Evolutionary conservation across 2,888 invertebrate genomes (phyloP).

Genomic region (Microplitis deprimator): DNA sequence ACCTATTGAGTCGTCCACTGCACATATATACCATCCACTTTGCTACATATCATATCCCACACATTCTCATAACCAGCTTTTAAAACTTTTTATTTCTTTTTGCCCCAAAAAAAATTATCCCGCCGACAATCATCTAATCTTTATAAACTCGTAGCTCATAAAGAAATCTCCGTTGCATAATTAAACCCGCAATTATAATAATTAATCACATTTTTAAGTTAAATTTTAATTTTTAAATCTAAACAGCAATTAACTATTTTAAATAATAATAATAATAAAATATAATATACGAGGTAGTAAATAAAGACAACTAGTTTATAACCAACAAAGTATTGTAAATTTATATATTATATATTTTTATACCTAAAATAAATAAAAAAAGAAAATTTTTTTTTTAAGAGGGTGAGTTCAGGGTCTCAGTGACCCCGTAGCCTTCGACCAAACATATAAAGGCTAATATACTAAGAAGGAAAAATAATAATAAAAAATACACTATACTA

Average conservation of each 20-base stretch:
- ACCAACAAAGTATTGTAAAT: slow-evolving; percentile 4
- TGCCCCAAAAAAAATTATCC: not conserved
- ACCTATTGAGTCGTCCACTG: slow-evolving; percentile 52
- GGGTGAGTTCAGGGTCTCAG: slow-evolving; percentile 42
- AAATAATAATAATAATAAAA: not conserved
- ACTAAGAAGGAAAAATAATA: slow-evolving; percentile 28
- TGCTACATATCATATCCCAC: not conserved
- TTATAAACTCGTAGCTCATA: too few species aligned
- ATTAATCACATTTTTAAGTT: too few species aligned
- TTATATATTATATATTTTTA: slow-evolving; percentile 7
- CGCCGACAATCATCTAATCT: too few species aligned
- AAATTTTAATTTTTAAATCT: too few species aligned
- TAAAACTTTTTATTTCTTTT: not conserved
- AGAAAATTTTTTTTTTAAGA: not conserved
- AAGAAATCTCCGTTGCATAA: too few species aligned
- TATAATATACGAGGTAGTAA: not conserved
- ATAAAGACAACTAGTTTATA: not conserved
- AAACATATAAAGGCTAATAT: slow-evolving; percentile 2
- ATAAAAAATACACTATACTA: slow-evolving; percentile 7
- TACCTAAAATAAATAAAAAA: slow-evolving; percentile 13
- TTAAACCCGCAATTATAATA: too few species aligned
- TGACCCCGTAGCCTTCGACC: slow-evolving; percentile 32
- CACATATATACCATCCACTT: slow-evolving; percentile 41
- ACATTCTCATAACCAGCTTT: not conserved
- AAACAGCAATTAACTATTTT: not conserved